Evolutionary conservation across 2,797 vertebrate species (phyloP), one percentile per base, ranked within the genome.

Genomic region (Mionectes olivaceus): DNA sequence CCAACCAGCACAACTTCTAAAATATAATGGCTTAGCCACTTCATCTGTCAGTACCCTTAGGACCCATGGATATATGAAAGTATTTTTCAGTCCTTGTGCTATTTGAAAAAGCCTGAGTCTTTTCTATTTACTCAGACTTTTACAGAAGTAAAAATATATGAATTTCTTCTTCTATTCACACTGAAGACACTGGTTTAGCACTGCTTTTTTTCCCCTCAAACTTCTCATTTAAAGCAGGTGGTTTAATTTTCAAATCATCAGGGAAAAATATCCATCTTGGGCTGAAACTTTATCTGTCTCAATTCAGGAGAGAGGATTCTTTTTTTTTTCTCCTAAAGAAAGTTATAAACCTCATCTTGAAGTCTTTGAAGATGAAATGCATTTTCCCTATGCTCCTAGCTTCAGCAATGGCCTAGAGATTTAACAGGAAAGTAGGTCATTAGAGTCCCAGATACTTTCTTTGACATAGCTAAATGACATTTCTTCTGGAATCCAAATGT

Each of bases 321-420:
- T 71, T 94, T 92, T 82, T 82, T 91, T 87, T 88, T 46, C 71
- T 74, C 61, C 82, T 90, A 85, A 93, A 90, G 78, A 82, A 95
- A 93, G 92, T 94, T 96, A 93, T 77, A 95, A 95, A 95, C 83
- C 83, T 95, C 90, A 90, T 93, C 83, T 92, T 84, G 47, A 92
- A 95, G 78, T 74, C 92, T 97, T 96, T 96, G 87, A 95, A 95
- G 87, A 89, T 71, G 87, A 92, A 94, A 92, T 75, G 55, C 39
- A 90, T 95, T 94, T 93, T 84, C 90, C 92, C 85, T 89, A 10
- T 83, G 90, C 92, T 95, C 86, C 81, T 76, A 88, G 73, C 78
- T 95, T 93, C 79, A 93, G 84, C 84, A 95, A 96, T 68, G 94
- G 87, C 65, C 91, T 94, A 77, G 91, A 94, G 94, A 95, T 94